phyloP scores from a whole-genome alignment of 1,140 invertebrate species.

The Daktulosphaira vitifoliae region DNA sequence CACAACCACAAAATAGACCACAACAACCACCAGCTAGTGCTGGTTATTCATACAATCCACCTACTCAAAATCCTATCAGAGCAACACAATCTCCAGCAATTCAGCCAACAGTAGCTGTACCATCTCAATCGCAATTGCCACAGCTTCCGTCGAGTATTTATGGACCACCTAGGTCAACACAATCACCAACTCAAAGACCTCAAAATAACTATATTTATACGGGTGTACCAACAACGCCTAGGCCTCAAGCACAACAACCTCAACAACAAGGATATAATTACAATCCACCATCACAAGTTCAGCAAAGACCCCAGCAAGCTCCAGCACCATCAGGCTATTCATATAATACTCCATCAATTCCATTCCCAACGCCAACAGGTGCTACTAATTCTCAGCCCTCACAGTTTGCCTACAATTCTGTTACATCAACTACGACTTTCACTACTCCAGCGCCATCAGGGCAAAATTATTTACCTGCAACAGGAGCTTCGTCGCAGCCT shows the following conservation, averaged over 20 bases:
- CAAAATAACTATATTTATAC: slow-evolving; percentile 14
- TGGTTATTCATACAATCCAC: slow-evolving; percentile 8
- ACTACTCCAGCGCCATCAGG: not conserved
- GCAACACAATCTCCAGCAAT: too few relatives aligned
- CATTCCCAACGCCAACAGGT: not conserved
- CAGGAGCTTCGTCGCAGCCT: not conserved
- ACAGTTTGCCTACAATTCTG: not conserved
- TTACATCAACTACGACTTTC: not conserved
- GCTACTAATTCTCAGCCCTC: not conserved
- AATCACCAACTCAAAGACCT: not conserved
- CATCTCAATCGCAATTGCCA: not conserved
- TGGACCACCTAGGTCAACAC: not conserved
- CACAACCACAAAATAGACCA: not conserved
- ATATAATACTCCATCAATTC: not conserved
- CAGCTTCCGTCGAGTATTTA: not conserved
- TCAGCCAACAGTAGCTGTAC: not conserved
- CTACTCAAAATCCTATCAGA: not conserved
- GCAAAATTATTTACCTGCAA: not conserved
- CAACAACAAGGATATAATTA: slow-evolving; percentile 4
- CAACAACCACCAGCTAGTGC: not conserved
- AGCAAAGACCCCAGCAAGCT: not conserved
- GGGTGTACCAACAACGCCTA: not conserved
- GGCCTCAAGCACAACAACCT: not conserved
- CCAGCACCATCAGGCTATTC: not conserved
- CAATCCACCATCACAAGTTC: not conserved